Evolutionary conservation across 2,888 invertebrate species (phyloP), one percentile per base, ranked within the genome.

Genomic region (Ichneumoninae sp.): DNA sequence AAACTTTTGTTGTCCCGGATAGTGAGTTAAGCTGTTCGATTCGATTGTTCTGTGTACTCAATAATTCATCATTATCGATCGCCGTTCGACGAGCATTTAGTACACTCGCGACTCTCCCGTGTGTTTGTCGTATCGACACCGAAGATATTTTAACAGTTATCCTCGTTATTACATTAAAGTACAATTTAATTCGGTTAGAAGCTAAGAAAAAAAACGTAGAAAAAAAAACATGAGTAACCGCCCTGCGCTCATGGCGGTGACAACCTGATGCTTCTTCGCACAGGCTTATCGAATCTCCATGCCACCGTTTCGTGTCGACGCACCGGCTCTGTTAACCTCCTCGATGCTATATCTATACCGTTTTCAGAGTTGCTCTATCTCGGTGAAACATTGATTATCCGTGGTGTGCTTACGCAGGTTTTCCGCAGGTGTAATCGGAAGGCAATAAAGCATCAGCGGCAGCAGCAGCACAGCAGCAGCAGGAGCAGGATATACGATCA

Each of bases 181-280:
- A 57, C 26, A 22, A 13, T 57, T 57, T 26, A 22, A 22, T 22
- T 57, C 26, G 10, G 3, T 57, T 26, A 22, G 26, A 57, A 26
- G 26, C 4, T 10, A 7, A 57, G 26, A 16, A 33, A 62, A 62
- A 62, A 62, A 62, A 33, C 26, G 30, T n/a, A 33, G 5, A 33
- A 62, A n/a, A 62, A 62, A 33, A 79, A 70, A 71, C 79, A 86
- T 82, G 88, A 82, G 88, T 88, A 4, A 40, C 40, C 54, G 66
- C 66, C 66, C 66, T 19, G 66, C n/a, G 36, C 40, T 19, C 13
- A 71, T 71, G 72, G 26, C 68, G 68, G 72, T 40, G 82, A 88
- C 91, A 91, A 91, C 91, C 90, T 91, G 91, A 92, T 92, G 91
- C 91, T 90, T 89, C 84, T 69, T 50, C 50, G 77, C 76, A 70